Conservation (phyloP, 2,888 invertebrate species). For the Hirtodrosophila duncani region DNA sequence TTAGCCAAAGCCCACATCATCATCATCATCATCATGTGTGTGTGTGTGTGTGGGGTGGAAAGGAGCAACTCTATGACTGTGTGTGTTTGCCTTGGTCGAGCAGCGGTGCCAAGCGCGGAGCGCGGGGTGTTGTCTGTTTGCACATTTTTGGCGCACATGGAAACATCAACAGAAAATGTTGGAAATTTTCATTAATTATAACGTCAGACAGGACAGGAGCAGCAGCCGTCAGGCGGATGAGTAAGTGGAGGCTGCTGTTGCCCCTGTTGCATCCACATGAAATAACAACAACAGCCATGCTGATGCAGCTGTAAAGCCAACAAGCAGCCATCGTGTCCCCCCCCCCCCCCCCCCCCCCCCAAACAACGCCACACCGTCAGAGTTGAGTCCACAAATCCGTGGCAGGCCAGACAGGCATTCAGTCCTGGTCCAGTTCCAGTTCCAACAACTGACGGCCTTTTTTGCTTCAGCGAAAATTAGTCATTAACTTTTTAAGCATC, state of each 20-base stretch:
- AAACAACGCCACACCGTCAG: conserved; percentile 29
- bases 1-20: conserved; percentile 30
- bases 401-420: conserved; percentile 51
- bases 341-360: not conserved
- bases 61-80: no score
- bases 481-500: conserved; percentile 71
- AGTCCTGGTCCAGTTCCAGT: conserved; percentile 26
- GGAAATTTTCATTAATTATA: conserved; percentile 69
- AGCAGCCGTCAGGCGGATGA: conserved; percentile 34
- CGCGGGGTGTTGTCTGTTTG: conserved; percentile 10
- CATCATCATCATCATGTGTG: conserved; percentile 15
- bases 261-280: conserved; percentile 53
- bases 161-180: conserved; percentile 43
- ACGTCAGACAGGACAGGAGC: conserved; percentile 46
- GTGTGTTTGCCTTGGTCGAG: not conserved
- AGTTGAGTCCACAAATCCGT: conserved; percentile 51
- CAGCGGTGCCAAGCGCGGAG: no score
- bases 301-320: conserved; percentile 44
- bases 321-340: conserved; percentile 18
- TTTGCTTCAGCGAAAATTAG: conserved; percentile 54
- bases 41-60: conserved; percentile 1
- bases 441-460: not conserved
- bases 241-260: conserved; percentile 11
- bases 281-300: conserved; percentile 46
- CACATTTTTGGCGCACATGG: conserved; percentile 24